These are phyloP conservation scores for Marcusenius ussheri DNA, from an alignment of 2,113 vertebrate genomes.

Conservation along the genomic window DNA sequence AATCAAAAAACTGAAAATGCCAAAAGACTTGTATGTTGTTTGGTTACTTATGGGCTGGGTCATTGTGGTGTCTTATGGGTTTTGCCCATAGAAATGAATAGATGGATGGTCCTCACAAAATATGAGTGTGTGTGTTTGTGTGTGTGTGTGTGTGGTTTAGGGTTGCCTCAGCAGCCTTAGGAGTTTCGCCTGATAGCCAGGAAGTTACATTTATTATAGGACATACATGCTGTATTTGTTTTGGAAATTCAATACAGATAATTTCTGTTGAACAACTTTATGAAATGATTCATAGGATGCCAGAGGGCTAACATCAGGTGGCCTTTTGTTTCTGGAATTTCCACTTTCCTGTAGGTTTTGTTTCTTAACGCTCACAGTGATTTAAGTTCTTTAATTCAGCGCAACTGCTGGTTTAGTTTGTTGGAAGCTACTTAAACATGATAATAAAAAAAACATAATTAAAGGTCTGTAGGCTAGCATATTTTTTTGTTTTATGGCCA, in stretches of 20 bases:
- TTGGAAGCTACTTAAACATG: background rate
- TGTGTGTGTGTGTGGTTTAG: background rate
- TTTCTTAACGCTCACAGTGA: background rate
- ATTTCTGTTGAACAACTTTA: background rate
- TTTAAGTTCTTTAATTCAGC: background rate
- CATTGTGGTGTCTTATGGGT: background rate
- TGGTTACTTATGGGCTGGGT: background rate
- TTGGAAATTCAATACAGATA: background rate
- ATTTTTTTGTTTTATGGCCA: background rate
- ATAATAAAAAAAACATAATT: background rate
- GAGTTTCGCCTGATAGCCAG: background rate
- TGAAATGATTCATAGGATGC: background rate
- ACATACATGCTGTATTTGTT: constrained; percentile 1
- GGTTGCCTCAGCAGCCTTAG: background rate
- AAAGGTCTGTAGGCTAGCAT: background rate
- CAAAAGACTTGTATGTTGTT: background rate
- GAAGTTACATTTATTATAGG: background rate
- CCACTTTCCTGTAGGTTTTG: background rate
- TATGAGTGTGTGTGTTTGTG: background rate
- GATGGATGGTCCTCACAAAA: background rate
- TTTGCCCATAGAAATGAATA: background rate
- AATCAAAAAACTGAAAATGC: background rate
- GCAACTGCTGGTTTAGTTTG: background rate
- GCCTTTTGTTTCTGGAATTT: background rate
- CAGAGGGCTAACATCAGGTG: background rate